Evolutionary conservation across 2,888 invertebrate species (phyloP).

Genomic region (Parapristionchus giblindavisi): DNA sequence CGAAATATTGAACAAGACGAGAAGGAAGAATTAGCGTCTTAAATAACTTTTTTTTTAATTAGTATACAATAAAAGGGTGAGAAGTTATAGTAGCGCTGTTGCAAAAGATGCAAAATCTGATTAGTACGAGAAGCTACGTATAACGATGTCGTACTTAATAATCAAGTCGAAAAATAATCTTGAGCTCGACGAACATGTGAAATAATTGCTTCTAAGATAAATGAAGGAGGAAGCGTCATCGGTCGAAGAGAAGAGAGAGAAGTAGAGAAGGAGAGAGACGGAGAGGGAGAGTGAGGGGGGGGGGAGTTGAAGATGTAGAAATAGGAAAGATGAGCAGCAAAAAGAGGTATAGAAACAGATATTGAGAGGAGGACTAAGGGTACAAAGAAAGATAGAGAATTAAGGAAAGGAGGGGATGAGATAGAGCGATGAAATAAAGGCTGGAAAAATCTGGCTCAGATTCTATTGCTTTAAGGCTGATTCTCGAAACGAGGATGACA

Average conservation of each 20-base stretch:
- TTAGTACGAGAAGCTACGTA: no score
- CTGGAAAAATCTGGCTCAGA: not conserved
- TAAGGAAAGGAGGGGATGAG: not conserved
- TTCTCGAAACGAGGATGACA: no score
- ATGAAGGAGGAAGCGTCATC: not conserved
- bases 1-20: no score
- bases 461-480: no score
- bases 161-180: no score
- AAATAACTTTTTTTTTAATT: no score
- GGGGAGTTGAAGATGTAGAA: constrained; percentile 12
- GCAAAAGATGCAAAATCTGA: no score
- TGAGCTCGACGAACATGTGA: not conserved
- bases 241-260: not conserved
- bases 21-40: no score
- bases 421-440: not conserved
- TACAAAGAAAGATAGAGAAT: not conserved
- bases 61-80: no score
- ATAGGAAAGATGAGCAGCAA: constrained; percentile 1
- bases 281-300: not conserved
- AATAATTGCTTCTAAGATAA: not conserved
- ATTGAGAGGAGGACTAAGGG: not conserved
- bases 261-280: not conserved
- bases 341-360: no score
- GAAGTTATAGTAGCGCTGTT: no score
- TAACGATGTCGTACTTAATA: no score